These are phyloP conservation scores for Agonum fuliginosum DNA, from an alignment of 2,888 invertebrate genomes.

Conservation along the genomic window DNA sequence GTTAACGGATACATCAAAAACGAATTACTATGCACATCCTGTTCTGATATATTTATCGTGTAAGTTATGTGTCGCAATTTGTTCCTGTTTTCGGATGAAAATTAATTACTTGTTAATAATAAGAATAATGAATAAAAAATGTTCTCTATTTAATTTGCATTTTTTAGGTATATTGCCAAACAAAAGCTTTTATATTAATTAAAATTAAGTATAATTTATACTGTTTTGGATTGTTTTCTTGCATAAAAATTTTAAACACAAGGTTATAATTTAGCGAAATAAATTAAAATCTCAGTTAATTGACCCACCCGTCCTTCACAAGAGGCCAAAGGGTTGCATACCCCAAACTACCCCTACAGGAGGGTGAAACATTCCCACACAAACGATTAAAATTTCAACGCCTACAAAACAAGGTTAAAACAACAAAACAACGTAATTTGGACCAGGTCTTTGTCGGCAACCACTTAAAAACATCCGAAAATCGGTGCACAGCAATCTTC, in stretches of 20 bases:
- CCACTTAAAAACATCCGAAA: conserved; percentile 35
- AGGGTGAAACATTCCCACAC: conserved; percentile 36
- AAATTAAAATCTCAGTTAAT: conserved; percentile 4
- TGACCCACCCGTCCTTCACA: conserved; percentile 20
- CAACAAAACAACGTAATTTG: conserved; percentile 41
- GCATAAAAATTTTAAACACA: background rate
- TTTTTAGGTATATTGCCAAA: conserved; percentile 1
- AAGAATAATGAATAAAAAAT: background rate
- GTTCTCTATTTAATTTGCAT: background rate
- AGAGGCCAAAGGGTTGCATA: conserved; percentile 48
- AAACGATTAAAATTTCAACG: conserved; percentile 45
- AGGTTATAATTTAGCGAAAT: conserved; percentile 7
- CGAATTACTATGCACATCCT: conserved; percentile 32
- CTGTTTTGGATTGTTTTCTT: conserved; percentile 28
- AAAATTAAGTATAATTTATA: no score
- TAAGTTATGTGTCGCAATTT: conserved; percentile 20
- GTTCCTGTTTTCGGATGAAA: conserved; percentile 1
- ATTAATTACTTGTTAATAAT: background rate
- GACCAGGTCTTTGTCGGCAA: conserved; percentile 30
- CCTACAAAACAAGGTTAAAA: conserved; percentile 42
- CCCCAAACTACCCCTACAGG: background rate
- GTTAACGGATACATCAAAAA: conserved; percentile 18
- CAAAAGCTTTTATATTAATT: conserved; percentile 9
- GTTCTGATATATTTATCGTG: conserved; percentile 32
- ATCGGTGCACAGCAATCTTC: conserved; percentile 27